Conservation (phyloP, 2,797 vertebrate genomes). For the Enteromius viviparus region DNA sequence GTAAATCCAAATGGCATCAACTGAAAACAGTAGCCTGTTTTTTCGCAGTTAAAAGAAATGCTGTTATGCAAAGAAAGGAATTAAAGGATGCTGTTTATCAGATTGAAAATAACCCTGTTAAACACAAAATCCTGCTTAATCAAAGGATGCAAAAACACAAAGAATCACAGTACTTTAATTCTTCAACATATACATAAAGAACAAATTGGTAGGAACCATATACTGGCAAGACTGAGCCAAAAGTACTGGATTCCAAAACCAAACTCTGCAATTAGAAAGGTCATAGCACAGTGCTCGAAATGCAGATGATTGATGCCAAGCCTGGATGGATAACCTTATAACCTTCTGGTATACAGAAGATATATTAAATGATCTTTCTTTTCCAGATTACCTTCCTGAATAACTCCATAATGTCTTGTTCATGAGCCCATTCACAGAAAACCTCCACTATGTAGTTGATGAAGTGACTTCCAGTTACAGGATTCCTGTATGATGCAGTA, state of each 20-base stretch:
- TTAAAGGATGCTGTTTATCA: no score
- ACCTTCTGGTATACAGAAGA: background rate
- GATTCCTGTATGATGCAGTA: accelerated
- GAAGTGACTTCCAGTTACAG: background rate
- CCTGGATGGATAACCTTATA: no score
- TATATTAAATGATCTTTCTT: no score
- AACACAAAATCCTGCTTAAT: no score
- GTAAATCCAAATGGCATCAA: no score
- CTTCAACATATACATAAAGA: background rate
- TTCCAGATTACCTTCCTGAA: background rate
- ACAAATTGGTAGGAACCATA: background rate
- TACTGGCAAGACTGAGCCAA: background rate
- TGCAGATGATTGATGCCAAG: background rate
- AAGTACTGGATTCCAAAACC: background rate
- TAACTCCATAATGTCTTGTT: background rate
- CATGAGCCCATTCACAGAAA: background rate
- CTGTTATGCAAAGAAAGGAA: background rate
- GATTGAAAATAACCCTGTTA: no score
- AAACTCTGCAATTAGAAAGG: background rate
- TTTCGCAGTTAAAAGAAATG: background rate
- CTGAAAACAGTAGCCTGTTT: background rate
- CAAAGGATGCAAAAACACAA: no score
- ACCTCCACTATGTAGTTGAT: background rate
- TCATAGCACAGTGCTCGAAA: background rate
- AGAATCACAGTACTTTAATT: background rate